Evolutionary conservation across 1,140 invertebrate species (phyloP).

Genomic region (Phortica variegata): DNA sequence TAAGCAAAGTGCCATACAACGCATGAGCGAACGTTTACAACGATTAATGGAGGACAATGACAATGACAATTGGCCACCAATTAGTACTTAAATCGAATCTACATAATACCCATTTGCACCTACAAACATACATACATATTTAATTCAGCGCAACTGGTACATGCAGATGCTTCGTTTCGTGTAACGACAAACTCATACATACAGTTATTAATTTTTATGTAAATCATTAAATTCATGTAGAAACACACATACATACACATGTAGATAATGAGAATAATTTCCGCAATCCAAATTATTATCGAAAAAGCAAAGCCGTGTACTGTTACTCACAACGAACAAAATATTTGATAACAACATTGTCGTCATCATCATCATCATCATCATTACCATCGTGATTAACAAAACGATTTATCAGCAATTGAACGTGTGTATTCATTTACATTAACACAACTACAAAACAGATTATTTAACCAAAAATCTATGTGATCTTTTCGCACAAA

Average conservation of each 20-base stretch:
- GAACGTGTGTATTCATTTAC: no score
- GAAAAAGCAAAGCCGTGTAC: no score
- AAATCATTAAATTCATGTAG: not conserved
- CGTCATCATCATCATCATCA: constrained; percentile 15
- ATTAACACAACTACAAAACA: no score
- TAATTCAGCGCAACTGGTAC: constrained; percentile 77
- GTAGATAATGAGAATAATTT: constrained; percentile 4
- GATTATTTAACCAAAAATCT: no score
- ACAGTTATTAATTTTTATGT: no score
- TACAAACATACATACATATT: not conserved
- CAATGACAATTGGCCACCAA: not conserved
- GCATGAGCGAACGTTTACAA: constrained; percentile 42
- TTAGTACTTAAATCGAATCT: not conserved
- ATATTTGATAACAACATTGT: constrained; percentile 3
- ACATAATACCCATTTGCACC: not conserved
- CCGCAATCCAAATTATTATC: constrained; percentile 26
- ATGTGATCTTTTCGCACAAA: no score
- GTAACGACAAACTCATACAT: constrained; percentile 5
- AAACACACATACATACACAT: constrained; percentile 3
- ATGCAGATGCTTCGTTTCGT: constrained; percentile 83
- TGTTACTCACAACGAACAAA: no score
- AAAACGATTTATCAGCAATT: constrained; percentile 1
- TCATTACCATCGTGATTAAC: constrained; percentile 17
- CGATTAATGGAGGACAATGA: constrained; percentile 19
- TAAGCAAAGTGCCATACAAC: constrained; percentile 41